Conservation (phyloP, 2,797 vertebrate species). For the Macroramphosus scolopax region DNA sequence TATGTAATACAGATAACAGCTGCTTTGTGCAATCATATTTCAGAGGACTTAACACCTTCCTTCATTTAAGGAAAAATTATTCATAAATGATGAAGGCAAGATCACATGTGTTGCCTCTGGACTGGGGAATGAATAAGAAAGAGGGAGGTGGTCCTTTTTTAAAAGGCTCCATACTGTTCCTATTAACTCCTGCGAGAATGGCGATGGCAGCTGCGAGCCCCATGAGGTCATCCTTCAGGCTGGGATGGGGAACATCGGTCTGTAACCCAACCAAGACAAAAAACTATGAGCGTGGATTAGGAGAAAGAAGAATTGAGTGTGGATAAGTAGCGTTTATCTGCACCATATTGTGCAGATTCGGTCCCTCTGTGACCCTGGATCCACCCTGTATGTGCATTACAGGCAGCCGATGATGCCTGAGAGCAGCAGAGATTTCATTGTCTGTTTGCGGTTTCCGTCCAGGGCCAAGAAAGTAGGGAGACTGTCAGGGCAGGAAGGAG, state of each 20-base stretch:
- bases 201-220: slow-evolving; percentile 69
- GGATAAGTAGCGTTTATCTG: slow-evolving; percentile 57
- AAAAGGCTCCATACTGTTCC: slow-evolving; percentile 74
- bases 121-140: slow-evolving; percentile 26
- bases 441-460: slow-evolving; percentile 64
- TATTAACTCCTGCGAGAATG: slow-evolving; percentile 73
- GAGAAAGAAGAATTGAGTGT: slow-evolving; percentile 36
- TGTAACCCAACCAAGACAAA: slow-evolving; percentile 32
- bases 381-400: slow-evolving; percentile 7
- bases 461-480: slow-evolving; percentile 41
- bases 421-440: slow-evolving; percentile 36
- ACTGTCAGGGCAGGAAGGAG: slow-evolving; percentile 33
- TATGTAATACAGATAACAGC: no score
- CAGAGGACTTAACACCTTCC: no score
- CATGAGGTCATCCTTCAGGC: slow-evolving; percentile 76
- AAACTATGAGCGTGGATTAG: slow-evolving; percentile 26
- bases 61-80: no score
- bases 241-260: slow-evolving; percentile 61
- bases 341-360: slow-evolving; percentile 39
- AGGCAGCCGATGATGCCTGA: slow-evolving; percentile 30
- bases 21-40: no score
- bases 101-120: neutral
- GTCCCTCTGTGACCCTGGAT: slow-evolving; percentile 41
- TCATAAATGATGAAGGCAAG: no score
- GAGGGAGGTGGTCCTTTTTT: slow-evolving; percentile 46